These are phyloP conservation scores for Rhizomys pruinosus DNA, from an alignment of 2,113 vertebrate species.

Conservation along the genomic window DNA sequence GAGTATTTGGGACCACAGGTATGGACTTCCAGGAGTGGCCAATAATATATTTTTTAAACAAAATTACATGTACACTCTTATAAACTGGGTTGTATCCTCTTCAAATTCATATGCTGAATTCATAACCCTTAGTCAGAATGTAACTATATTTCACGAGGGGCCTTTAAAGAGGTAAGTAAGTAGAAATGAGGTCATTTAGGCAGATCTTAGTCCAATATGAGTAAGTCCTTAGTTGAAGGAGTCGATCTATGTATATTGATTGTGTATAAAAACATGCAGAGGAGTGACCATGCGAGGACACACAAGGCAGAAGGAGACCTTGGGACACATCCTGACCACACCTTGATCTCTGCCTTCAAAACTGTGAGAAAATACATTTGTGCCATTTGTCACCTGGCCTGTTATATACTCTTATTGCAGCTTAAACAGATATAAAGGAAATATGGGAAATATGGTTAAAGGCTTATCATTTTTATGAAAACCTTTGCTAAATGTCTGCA, in stretches of 20 bases:
- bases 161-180: background rate
- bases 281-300: background rate
- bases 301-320: too few relatives aligned
- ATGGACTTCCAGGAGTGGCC: too few relatives aligned
- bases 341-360: background rate
- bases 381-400: background rate
- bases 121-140: background rate
- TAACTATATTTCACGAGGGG: background rate
- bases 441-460: background rate
- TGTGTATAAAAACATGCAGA: background rate
- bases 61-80: background rate
- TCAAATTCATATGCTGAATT: background rate
- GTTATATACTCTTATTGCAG: background rate
- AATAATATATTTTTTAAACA: too few relatives aligned
- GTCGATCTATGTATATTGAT: too few relatives aligned
- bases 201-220: background rate
- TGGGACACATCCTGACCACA: background rate
- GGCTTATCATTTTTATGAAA: background rate
- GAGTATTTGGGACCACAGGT: too few relatives aligned
- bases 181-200: background rate
- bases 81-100: background rate
- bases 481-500: background rate
- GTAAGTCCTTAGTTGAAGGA: background rate
- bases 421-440: background rate
- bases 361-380: background rate